Conservation (phyloP, 2,113 vertebrate genomes). For the Picathartes gymnocephalus region DNA sequence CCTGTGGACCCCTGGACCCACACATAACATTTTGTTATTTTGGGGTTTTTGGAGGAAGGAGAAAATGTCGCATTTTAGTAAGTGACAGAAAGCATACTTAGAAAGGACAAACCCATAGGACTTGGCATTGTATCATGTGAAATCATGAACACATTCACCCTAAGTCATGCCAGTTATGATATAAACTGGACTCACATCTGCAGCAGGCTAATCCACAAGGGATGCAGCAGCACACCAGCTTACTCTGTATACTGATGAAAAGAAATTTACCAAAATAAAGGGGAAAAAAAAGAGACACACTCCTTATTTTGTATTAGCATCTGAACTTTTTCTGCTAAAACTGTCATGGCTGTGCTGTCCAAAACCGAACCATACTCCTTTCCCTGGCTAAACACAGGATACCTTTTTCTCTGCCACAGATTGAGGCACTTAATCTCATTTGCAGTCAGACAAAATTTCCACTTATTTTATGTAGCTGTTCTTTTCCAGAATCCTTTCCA, state of each 20-base stretch:
- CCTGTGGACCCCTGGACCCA: too few relatives aligned
- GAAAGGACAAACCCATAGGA: background rate
- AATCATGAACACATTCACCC: background rate
- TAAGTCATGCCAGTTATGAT: background rate
- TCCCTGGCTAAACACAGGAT: background rate
- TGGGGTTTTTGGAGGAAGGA: background rate
- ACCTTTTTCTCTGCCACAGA: background rate
- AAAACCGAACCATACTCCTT: background rate
- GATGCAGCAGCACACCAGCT: background rate
- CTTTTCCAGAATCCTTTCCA: background rate
- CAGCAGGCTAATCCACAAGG: background rate
- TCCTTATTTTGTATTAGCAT: background rate
- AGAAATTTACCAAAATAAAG: background rate
- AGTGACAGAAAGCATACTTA: background rate
- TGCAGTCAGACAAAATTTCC: background rate
- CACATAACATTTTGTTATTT: background rate
- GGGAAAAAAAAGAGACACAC: background rate
- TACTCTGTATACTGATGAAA: background rate
- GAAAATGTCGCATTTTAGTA: background rate
- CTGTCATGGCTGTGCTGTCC: background rate
- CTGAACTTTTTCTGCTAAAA: background rate
- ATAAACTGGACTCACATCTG: background rate
- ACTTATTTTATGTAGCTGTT: background rate
- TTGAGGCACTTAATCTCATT: background rate
- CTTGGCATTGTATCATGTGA: background rate